Evolutionary conservation across 2,113 vertebrate genomes (phyloP), one percentile per base, ranked within the genome.

Genomic region (Theristicus caerulescens): DNA sequence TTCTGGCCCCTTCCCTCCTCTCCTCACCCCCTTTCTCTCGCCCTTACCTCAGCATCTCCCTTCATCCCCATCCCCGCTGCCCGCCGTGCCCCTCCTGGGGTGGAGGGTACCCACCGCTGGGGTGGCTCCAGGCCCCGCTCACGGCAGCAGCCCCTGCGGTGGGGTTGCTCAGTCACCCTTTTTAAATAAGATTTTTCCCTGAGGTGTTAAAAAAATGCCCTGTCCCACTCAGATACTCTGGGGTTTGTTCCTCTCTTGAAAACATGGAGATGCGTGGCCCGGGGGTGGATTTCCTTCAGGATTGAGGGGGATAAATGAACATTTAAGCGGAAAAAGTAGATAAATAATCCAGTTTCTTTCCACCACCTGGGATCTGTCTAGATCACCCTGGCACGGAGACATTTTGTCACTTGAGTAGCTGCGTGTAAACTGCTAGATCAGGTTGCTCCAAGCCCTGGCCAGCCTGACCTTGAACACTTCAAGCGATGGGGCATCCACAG

Each of bases 361-460:
- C n/a, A 38, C 40, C 12, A 13, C 40, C 25, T 61, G 44, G 78
- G 26, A 66, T 40, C 44, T 65, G 16, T 19, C 24, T 58, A 13
- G 34, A 25, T 65, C 15, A 44, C 6, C 29, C 18, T 0, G 0
- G 20, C 24, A 47, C 14, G 67, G 24, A 86, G 44, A 20, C 1
- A 1, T 31, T 17, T 61, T 59, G 20, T 46, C 26, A 9, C 34
- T 54, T 31, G 16, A 14, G 24, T 26, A 52, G 14, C 32, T 78
- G 38, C 0, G 1, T 8, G 34, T 71, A 58, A 85, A 78, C 24
- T 51, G 42, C 38, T 4, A 3, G 27, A 16, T 3, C 27, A 11
- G 34, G 2, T 34, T 54, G 38, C 38, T 52, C 52, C 8, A 38
- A 54, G 54, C 61, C 38, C 38, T 0, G 1, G 49, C 65, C 88